Conservation (phyloP, 1,140 invertebrate genomes). For the Thaumatotibia leucotreta region DNA sequence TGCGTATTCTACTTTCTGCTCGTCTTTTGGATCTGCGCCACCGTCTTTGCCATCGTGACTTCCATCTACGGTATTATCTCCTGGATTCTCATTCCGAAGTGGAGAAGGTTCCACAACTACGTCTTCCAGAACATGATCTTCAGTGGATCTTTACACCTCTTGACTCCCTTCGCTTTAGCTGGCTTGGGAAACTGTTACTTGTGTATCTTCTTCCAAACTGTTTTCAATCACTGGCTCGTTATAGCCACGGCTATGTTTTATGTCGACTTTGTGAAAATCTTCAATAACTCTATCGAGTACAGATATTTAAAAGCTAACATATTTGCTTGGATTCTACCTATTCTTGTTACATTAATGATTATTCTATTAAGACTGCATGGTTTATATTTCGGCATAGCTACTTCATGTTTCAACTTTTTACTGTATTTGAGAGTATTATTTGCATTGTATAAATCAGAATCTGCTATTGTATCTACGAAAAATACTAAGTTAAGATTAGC, state of each 20-base stretch:
- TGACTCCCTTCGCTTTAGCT: not conserved
- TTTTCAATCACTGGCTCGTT: not conserved
- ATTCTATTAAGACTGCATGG: constrained; percentile 2
- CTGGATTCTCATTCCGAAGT: not conserved
- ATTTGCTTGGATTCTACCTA: constrained; percentile 1
- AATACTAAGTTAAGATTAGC: constrained; percentile 5
- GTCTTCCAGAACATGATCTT: constrained; percentile 6
- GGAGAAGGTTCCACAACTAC: constrained; percentile 4
- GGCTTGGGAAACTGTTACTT: constrained; percentile 1
- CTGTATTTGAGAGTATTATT: constrained; percentile 1
- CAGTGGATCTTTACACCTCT: not conserved
- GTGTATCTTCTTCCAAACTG: constrained; percentile 5
- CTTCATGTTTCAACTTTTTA: not conserved
- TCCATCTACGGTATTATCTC: not conserved
- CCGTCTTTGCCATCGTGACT: not conserved
- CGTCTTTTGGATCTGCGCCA: not conserved
- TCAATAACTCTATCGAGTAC: constrained; percentile 1
- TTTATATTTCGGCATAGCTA: constrained; percentile 2
- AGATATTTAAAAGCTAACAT: constrained; percentile 8
- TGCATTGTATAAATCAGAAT: not conserved
- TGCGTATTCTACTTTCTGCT: not conserved
- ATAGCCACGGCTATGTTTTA: not conserved
- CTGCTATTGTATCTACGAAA: not conserved
- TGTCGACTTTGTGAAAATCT: not conserved
- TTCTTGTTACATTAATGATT: not conserved